Evolutionary conservation across 37 sponge, comb jelly and placozoan genomes (phyloP), one percentile per base, ranked within the genome.

Genomic region (Agelas oroides): DNA sequence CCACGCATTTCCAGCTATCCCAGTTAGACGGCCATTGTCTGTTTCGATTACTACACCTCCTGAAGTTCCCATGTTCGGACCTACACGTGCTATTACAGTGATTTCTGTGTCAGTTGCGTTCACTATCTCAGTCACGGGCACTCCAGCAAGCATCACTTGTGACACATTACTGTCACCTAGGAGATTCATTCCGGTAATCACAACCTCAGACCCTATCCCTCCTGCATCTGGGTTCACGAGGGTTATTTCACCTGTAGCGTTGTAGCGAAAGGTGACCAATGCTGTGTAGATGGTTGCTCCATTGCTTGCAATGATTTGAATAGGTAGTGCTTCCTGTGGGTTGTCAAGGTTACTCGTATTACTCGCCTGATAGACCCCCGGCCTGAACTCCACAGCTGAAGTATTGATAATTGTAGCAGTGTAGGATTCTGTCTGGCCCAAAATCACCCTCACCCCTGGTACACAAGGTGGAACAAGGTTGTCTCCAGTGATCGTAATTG

Each of bases 1-100:
- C 95, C 95, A 94, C 19, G 62, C 78, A 76, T 82, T 38, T 19
- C 82, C 81, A 31, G 59, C 82, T 59, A 75, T 20, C 31, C 90
- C 90, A 52, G 37, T 39, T 2, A 79, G 25, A 19, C 20, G 53
- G 14, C 80, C 80, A 36, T 72, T 59, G 20, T 21, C 69, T 1
- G 58, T 30, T 72, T 89, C 80, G 24, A 89, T 72, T 5, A 57
- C 31, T 5, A 89, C 41, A 13, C 61, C 30, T 27, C 84, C 90
- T 25, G 17, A 37, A 19, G 27, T 38, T 31, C 77, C 70, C 16
- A 15, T 37, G n/a, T 32, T 21, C 16, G 55, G 35, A 32, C 73
- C 73, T 16, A 20, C 34, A 31, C 87, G 79, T 35, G 85, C 90
- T 28, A 32, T 23, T 1, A 89, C 85, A 20, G 20, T 53, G 20